Conservation (phyloP, 1,140 invertebrate species). For the Steinernema khuongi region DNA sequence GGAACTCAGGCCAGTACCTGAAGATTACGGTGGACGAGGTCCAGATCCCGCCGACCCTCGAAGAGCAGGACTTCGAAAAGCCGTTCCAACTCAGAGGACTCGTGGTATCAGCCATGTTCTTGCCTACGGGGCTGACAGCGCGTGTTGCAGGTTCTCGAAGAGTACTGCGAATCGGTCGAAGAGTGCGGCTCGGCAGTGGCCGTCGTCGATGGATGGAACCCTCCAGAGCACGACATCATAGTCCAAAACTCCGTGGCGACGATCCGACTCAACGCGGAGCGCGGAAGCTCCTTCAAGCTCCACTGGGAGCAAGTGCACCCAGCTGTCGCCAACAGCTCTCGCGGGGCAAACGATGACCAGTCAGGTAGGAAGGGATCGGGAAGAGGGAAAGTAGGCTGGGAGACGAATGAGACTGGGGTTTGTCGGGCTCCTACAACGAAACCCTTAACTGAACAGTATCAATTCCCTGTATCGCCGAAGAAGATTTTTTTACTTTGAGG, state of each 20-base stretch:
- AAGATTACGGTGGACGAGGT: conserved; percentile 26
- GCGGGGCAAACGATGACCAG: background rate
- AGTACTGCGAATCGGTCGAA: background rate
- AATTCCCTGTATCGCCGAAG: too few relatives aligned
- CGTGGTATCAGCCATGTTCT: background rate
- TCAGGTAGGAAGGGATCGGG: background rate
- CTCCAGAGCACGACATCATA: background rate
- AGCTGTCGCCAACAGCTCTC: background rate
- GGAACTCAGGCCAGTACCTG: conserved; percentile 24
- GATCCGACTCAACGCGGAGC: background rate
- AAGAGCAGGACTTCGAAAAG: background rate
- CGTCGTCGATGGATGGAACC: background rate
- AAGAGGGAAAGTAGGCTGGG: too few relatives aligned
- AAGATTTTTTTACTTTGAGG: too few relatives aligned
- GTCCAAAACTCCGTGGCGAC: background rate
- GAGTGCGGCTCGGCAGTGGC: background rate
- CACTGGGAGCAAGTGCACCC: background rate
- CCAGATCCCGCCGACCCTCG: background rate
- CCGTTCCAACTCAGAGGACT: background rate
- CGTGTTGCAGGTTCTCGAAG: background rate
- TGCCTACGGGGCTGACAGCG: background rate
- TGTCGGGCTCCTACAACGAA: too few relatives aligned
- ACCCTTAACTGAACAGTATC: too few relatives aligned
- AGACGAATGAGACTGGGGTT: too few relatives aligned
- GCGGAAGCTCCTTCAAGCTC: background rate